Conservation (phyloP, 2,888 invertebrate genomes). For the Aphidoletes aphidimyza region DNA sequence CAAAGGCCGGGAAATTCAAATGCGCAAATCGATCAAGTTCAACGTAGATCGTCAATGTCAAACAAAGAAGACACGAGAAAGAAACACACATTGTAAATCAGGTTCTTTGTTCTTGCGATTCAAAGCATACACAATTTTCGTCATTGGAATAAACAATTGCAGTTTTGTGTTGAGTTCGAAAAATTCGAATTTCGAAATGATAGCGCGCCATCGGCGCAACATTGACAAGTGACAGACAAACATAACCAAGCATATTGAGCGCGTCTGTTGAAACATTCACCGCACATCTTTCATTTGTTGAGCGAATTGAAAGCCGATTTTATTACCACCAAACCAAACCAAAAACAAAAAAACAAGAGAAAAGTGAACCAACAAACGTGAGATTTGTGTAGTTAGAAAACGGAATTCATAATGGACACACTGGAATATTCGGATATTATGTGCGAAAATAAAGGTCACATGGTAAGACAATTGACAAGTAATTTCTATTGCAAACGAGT, state of each 20-base stretch:
- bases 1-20: too few species aligned
- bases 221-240: neutral
- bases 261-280: conserved; percentile 41
- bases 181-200: neutral
- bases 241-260: conserved; percentile 36
- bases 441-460: conserved; percentile 84
- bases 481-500: neutral
- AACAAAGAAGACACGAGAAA: too few species aligned
- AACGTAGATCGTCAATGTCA: too few species aligned
- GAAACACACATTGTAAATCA: too few species aligned
- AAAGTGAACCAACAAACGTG: too few species aligned
- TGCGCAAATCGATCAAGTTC: too few species aligned
- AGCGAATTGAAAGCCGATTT: neutral
- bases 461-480: conserved; percentile 72
- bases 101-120: neutral
- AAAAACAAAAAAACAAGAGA: neutral
- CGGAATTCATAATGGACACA: conserved; percentile 74
- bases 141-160: neutral
- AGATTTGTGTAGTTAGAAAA: too few species aligned
- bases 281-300: neutral
- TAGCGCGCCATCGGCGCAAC: neutral
- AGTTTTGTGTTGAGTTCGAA: neutral
- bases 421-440: conserved; percentile 88
- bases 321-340: neutral
- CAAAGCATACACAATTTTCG: neutral